Evolutionary conservation across 2,888 invertebrate genomes (phyloP).

Genomic region (Spisula solida): DNA sequence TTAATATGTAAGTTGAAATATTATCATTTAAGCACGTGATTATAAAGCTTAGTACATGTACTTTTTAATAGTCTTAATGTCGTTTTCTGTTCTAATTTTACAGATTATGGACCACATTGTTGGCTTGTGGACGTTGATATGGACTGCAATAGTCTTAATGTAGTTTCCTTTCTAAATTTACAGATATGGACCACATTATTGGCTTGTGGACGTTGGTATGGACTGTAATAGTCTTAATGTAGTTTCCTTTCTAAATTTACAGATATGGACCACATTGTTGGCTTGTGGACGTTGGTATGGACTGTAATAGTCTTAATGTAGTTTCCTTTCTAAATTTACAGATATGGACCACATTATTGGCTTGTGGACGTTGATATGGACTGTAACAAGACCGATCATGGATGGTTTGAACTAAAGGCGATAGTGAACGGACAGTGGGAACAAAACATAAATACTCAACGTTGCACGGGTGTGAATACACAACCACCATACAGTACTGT

Average conservation of each 20-base stretch:
- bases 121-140: conserved; percentile 88
- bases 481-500: conserved; percentile 72
- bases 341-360: conserved; percentile 88
- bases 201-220: conserved; percentile 88
- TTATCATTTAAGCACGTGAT: no score
- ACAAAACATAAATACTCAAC: conserved; percentile 77
- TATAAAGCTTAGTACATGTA: no score
- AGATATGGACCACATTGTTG: conserved; percentile 88
- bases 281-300: conserved; percentile 88
- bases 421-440: conserved; percentile 86
- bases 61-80: no score
- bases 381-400: conserved; percentile 86
- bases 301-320: conserved; percentile 79
- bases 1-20: conserved; percentile 77
- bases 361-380: conserved; percentile 88
- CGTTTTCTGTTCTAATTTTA: conserved; percentile 24
- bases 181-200: conserved; percentile 87
- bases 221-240: conserved; percentile 82
- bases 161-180: conserved; percentile 21
- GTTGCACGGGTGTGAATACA: conserved; percentile 77
- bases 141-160: no score
- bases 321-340: conserved; percentile 58
- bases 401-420: conserved; percentile 88
- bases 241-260: conserved; percentile 32
- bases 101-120: conserved; percentile 87